Evolutionary conservation across 2,888 invertebrate genomes (phyloP), one percentile per base, ranked within the genome.

Genomic region (Andrena fulva): DNA sequence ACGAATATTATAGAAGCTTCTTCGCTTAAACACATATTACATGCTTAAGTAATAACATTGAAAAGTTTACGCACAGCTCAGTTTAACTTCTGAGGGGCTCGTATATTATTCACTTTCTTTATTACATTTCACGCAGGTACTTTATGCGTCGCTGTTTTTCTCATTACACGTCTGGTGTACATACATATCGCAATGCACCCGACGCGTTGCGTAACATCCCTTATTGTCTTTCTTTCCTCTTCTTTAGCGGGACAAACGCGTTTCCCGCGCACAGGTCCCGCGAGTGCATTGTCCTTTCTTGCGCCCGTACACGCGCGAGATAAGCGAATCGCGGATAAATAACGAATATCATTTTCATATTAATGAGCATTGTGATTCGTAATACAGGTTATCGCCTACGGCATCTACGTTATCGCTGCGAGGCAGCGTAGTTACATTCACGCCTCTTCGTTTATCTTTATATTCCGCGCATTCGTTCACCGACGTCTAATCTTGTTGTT

Each of bases 291-390:
- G 80, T 84, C 74, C 74, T 69, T 77, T 62, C 62, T 54, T 7
- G 35, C n/a, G 63, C 66, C 35, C 59, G 67, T 31, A 33, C 56
- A 64, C 72, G 33, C 12, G 59, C 54, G 29, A 63, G 82, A 80
- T 80, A 80, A 81, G 60, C 66, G 71, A 75, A 80, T 88, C 72
- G 77, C 71, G 35, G 69, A 27, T 73, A 66, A 70, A 62, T 68
- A 74, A 75, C 74, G 81, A 83, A 79, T 87, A 76, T 72, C 69
- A 87, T 86, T 87, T 86, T 80, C 87, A 83, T 86, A 77, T 83
- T 85, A 86, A 86, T 66, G 63, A 80, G 63, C 52, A 42, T 54
- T n/a, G 56, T 71, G 76, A 82, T 77, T 71, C 74, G 67, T 64
- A 75, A 80, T 74, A 59, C 60, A 64, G 62, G 62, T 82, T 82